Percentiles rank a stretch among this genome's conserved stretches.
Conservation (phyloP, 2,113 vertebrate species). For the Camelus dromedarius region DNA sequence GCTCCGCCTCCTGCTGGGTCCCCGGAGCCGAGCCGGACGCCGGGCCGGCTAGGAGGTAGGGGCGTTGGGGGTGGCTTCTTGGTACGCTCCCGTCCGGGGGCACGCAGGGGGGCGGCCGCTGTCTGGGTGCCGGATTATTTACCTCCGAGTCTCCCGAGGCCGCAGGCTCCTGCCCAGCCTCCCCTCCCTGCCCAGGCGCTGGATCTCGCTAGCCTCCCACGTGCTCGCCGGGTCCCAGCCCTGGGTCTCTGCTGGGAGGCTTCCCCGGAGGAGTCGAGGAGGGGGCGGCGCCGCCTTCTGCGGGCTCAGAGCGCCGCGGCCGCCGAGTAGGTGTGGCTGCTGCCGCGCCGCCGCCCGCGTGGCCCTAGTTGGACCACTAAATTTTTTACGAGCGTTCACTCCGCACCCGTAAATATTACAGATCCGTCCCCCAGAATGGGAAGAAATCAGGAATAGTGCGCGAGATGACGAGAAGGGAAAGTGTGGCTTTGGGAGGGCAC, state of each 20-base stretch:
- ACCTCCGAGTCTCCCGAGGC: neutral
- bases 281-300: conserved; percentile 1
- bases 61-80: neutral
- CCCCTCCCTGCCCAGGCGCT: neutral
- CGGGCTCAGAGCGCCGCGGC: neutral
- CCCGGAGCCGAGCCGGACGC: neutral
- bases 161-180: neutral
- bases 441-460: neutral
- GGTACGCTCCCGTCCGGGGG: neutral
- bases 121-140: neutral
- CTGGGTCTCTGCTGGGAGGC: neutral
- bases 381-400: neutral
- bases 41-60: neutral
- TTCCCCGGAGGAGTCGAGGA: neutral
- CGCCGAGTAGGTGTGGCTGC: conserved; percentile 73
- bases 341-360: neutral
- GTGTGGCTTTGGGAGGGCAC: neutral
- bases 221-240: neutral
- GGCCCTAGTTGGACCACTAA: neutral
- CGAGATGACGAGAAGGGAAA: neutral
- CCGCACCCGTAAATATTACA: neutral
- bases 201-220: neutral
- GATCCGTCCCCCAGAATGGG: neutral
- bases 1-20: conserved; percentile 22
- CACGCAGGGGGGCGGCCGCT: neutral